These are phyloP conservation scores for Arenicola marina DNA, from an alignment of 2,888 invertebrate genomes.

Conservation along the genomic window DNA sequence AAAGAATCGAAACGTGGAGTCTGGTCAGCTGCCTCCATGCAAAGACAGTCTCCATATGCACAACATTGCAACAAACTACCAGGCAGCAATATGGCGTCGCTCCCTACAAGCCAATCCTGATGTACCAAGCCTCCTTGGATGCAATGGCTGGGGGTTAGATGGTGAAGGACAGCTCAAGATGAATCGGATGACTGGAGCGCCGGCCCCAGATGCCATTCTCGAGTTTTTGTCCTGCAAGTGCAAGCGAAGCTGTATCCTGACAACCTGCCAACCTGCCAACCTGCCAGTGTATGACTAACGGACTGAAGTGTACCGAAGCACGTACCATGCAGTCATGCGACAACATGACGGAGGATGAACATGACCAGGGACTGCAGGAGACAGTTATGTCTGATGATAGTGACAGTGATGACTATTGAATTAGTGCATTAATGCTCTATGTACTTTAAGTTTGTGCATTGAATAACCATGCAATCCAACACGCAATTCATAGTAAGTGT, in stretches of 20 bases:
- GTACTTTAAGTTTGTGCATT: too few species aligned
- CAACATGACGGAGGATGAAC: background rate
- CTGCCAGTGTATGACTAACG: conserved; percentile 16
- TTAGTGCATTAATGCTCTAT: too few species aligned
- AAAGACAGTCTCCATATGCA: conserved; percentile 12
- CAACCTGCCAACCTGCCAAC: too few species aligned
- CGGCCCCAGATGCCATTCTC: conserved; percentile 19
- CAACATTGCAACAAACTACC: conserved; percentile 18
- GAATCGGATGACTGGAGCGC: background rate
- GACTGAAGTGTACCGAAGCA: conserved; percentile 14
- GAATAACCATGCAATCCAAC: too few species aligned
- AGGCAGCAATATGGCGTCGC: conserved; percentile 25
- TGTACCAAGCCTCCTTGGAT: conserved; percentile 13
- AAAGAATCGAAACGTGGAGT: conserved; percentile 19
- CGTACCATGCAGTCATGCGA: conserved; percentile 8
- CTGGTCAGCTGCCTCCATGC: conserved; percentile 24
- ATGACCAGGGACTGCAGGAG: too few species aligned
- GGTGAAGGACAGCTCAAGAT: background rate
- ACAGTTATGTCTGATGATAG: too few species aligned
- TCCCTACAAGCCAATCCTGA: conserved; percentile 16
- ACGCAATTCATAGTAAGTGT: too few species aligned
- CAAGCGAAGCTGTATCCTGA: conserved; percentile 7
- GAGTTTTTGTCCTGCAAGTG: conserved; percentile 19
- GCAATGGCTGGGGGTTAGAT: background rate
- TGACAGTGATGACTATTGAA: too few species aligned